These are phyloP conservation scores for Cephus rjabovi DNA, from an alignment of 2,888 invertebrate genomes.

Conservation along the genomic window DNA sequence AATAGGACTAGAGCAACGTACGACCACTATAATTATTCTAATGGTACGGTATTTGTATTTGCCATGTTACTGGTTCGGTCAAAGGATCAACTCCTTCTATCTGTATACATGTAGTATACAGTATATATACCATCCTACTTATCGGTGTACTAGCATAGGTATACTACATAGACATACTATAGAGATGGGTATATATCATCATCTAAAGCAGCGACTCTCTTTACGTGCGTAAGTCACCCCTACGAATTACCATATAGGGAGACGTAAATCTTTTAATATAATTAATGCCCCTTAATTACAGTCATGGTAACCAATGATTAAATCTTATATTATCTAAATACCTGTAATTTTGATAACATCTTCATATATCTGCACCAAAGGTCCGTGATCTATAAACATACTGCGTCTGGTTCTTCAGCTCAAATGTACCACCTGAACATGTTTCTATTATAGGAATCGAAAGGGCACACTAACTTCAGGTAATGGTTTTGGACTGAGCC, in stretches of 20 bases:
- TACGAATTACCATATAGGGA: not conserved
- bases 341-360: not conserved
- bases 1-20: constrained; percentile 9
- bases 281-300: not conserved
- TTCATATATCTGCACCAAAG: no score
- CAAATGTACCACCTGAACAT: not conserved
- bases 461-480: not conserved
- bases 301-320: no score
- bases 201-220: not conserved
- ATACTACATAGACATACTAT: not conserved
- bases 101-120: constrained; percentile 21
- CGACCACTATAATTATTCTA: constrained; percentile 52
- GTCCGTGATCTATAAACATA: no score
- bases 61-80: constrained; percentile 41
- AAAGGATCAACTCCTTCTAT: constrained; percentile 40
- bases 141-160: not conserved
- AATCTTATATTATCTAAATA: not conserved
- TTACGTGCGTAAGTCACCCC: not conserved
- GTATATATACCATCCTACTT: not conserved
- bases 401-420: not conserved
- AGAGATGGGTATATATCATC: not conserved
- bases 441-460: not conserved
- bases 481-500: not conserved
- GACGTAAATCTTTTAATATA: not conserved
- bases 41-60: constrained; percentile 49